Evolutionary conservation across 2,888 invertebrate genomes (phyloP).

Genomic region (Zaprionus bogoriensis): DNA sequence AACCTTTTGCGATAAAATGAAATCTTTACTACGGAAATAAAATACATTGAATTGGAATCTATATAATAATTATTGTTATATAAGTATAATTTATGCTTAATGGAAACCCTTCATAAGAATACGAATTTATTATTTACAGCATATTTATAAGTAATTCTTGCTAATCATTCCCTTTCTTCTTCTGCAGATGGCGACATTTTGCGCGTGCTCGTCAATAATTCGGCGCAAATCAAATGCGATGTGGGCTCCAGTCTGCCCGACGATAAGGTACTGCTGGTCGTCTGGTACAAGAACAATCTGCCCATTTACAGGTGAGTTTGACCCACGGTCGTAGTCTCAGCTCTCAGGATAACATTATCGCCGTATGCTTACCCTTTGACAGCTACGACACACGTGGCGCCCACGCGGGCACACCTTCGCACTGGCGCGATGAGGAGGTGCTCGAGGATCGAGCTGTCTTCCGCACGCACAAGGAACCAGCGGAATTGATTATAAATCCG

Average conservation of each 20-base stretch:
- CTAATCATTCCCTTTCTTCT: constrained; percentile 1
- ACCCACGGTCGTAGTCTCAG: neutral
- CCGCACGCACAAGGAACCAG: constrained; percentile 85
- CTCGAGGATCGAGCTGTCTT: constrained; percentile 86
- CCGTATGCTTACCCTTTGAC: constrained; percentile 32
- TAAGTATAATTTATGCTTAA: too few species aligned
- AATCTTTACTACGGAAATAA: too few species aligned
- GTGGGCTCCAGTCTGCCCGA: constrained; percentile 89
- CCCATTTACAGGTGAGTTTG: constrained; percentile 92
- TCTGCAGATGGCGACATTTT: constrained; percentile 83
- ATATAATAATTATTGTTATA: too few species aligned
- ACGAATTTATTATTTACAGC: too few species aligned
- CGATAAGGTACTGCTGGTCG: constrained; percentile 92
- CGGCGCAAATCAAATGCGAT: constrained; percentile 93
- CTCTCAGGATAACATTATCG: neutral
- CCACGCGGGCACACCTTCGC: constrained; percentile 85
- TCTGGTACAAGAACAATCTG: constrained; percentile 95
- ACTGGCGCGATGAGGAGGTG: constrained; percentile 86
- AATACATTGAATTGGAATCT: neutral
- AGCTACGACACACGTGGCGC: constrained; percentile 86
- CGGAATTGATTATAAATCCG: constrained; percentile 85
- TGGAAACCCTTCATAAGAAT: too few species aligned
- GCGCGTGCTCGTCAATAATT: constrained; percentile 87
- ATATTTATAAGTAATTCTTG: neutral
- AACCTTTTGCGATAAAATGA: too few species aligned